Percentiles rank a stretch among this genome's conserved stretches.
phyloP scores from a whole-genome alignment of 2,113 vertebrate species.

The Colistium nudipinnis region DNA sequence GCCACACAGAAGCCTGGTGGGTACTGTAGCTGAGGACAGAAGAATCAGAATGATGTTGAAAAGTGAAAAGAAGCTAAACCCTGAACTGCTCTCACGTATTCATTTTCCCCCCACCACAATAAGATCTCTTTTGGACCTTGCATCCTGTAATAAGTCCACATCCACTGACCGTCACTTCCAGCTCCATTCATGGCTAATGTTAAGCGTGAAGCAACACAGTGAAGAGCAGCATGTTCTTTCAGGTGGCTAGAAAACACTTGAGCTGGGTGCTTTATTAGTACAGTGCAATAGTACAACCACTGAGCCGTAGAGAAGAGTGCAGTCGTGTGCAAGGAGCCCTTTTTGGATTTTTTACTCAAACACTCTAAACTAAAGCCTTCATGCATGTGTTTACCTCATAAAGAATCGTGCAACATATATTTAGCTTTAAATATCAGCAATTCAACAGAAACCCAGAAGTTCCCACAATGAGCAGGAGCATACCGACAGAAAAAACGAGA shows the following conservation, averaged over 20 bases:
- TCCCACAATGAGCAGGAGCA: too few species aligned
- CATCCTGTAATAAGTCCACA: not conserved
- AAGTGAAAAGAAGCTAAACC: not conserved
- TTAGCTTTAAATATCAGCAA: slow-evolving; percentile 20
- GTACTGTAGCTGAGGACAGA: slow-evolving; percentile 27
- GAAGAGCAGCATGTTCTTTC: slow-evolving; percentile 33
- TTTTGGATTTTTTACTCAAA: slow-evolving; percentile 1
- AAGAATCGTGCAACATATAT: slow-evolving; percentile 3
- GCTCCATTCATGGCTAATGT: slow-evolving; percentile 31
- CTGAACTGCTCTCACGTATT: not conserved
- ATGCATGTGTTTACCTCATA: not conserved
- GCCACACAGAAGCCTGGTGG: slow-evolving; percentile 86
- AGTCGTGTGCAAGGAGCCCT: slow-evolving; percentile 29
- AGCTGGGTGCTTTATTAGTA: slow-evolving; percentile 47
- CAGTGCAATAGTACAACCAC: slow-evolving; percentile 44
- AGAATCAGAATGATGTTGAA: not conserved
- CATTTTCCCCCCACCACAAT: not conserved
- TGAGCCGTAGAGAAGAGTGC: slow-evolving; percentile 37
- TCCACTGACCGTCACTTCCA: slow-evolving; percentile 4
- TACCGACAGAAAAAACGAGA: too few species aligned
- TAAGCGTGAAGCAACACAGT: slow-evolving; percentile 2
- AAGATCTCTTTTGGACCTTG: slow-evolving; percentile 11
- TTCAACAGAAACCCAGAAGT: too few species aligned
- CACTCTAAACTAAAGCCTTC: not conserved
- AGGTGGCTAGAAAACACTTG: slow-evolving; percentile 29